Percentiles rank a stretch among this genome's conserved stretches.
Evolutionary conservation across 2,888 invertebrate species (phyloP).

Genomic region (Piscicola geometra): DNA sequence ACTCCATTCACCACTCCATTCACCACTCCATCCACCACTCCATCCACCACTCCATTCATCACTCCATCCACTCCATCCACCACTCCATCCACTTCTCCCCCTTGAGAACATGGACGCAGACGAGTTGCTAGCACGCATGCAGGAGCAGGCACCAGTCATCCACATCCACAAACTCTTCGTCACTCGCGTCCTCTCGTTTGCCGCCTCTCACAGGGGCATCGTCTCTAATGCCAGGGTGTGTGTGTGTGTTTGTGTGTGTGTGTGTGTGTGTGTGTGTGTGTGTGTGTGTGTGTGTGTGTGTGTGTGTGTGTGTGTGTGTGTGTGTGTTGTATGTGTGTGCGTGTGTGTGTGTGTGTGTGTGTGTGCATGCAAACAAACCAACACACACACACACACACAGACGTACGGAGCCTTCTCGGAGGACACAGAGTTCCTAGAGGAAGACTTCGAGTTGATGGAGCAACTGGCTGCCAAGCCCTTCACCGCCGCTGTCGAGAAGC

Average conservation of each 20-base stretch:
- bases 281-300: not conserved
- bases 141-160: conserved; percentile 47
- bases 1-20: too few relatives aligned
- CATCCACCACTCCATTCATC: too few relatives aligned
- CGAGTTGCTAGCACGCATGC: not conserved
- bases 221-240: conserved; percentile 84
- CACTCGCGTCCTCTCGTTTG: conserved; percentile 68
- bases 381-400: conserved; percentile 43
- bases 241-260: too few relatives aligned
- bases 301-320: not conserved
- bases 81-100: not conserved
- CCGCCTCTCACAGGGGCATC: conserved; percentile 67
- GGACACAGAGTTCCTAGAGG: conserved; percentile 72
- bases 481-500: conserved; percentile 46
- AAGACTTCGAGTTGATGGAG: conserved; percentile 85
- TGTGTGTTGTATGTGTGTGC: too few relatives aligned
- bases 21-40: too few relatives aligned
- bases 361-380: not conserved
- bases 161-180: conserved; percentile 64
- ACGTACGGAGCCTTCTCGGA: conserved; percentile 72
- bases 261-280: not conserved
- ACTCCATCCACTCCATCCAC: too few relatives aligned
- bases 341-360: too few relatives aligned
- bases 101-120: conserved; percentile 58
- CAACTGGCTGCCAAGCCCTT: conserved; percentile 56